Evolutionary conservation across 2,113 vertebrate species (phyloP).

Genomic region (Daboia siamensis): DNA sequence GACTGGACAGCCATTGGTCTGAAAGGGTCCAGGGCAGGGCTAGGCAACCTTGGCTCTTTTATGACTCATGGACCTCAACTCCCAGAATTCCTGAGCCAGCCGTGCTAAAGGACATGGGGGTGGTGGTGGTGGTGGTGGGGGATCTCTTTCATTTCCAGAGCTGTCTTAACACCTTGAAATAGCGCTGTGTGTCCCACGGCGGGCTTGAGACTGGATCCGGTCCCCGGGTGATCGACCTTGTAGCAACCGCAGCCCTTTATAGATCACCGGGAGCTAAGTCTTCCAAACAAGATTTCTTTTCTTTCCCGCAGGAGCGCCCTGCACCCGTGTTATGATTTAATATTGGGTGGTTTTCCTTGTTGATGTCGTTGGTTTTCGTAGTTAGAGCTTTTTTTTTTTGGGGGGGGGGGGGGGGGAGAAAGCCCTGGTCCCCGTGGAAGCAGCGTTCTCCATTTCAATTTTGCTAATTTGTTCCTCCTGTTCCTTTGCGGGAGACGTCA

Average conservation of each 20-base stretch:
- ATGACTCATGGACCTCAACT: no score
- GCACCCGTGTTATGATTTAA: slow-evolving; percentile 4
- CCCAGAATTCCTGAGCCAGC: no score
- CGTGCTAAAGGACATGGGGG: background rate
- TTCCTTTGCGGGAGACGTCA: background rate
- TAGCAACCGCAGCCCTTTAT: slow-evolving; percentile 5
- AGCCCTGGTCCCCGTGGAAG: background rate
- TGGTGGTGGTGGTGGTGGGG: no score
- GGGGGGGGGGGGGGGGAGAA: background rate
- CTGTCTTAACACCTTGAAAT: slow-evolving; percentile 27
- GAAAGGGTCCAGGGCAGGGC: no score
- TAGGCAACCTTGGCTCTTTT: no score
- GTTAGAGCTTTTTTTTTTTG: no score
- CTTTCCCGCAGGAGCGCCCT: background rate
- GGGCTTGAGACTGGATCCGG: slow-evolving; percentile 14
- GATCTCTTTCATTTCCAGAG: slow-evolving; percentile 17
- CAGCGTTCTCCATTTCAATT: background rate
- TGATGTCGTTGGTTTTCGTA: background rate
- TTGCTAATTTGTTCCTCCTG: background rate
- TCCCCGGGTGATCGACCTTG: slow-evolving; percentile 18
- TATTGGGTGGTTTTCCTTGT: slow-evolving; percentile 5
- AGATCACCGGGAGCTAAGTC: slow-evolving; percentile 18
- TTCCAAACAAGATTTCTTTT: background rate
- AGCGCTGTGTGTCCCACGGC: slow-evolving; percentile 30
- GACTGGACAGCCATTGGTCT: no score